These are phyloP conservation scores for Solenodon paradoxus DNA, from an alignment of 2,113 vertebrate genomes.

Conservation along the genomic window DNA sequence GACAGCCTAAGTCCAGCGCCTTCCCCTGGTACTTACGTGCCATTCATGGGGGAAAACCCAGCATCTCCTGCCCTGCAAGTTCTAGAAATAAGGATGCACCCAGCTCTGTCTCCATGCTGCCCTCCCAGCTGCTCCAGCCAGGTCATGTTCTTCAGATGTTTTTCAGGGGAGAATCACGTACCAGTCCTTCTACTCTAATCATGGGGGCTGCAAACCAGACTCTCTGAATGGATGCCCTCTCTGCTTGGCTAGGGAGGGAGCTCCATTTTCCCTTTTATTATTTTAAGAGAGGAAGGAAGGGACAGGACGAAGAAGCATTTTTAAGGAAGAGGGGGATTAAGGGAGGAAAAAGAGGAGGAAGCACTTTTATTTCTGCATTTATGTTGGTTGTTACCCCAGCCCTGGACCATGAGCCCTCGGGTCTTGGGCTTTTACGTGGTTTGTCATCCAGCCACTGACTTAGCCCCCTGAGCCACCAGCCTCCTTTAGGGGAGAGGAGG, in stretches of 20 bases:
- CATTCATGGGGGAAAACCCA: background rate
- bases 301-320: no score
- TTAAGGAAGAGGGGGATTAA: no score
- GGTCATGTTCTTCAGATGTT: background rate
- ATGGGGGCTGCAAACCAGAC: background rate
- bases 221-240: background rate
- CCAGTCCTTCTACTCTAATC: no score
- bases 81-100: background rate
- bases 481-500: background rate
- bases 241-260: background rate
- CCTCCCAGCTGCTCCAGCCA: background rate
- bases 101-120: background rate
- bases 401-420: no score
- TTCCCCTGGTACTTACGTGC: background rate
- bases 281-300: no score
- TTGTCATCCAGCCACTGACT: no score
- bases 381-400: no score
- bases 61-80: background rate
- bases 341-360: no score
- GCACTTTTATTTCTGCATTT: no score
- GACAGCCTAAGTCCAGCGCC: no score
- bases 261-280: background rate
- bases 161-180: background rate
- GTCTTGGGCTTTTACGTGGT: no score
- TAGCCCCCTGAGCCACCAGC: no score